Conservation (phyloP, 2,113 vertebrate species). For the Neofelis nebulosa region DNA sequence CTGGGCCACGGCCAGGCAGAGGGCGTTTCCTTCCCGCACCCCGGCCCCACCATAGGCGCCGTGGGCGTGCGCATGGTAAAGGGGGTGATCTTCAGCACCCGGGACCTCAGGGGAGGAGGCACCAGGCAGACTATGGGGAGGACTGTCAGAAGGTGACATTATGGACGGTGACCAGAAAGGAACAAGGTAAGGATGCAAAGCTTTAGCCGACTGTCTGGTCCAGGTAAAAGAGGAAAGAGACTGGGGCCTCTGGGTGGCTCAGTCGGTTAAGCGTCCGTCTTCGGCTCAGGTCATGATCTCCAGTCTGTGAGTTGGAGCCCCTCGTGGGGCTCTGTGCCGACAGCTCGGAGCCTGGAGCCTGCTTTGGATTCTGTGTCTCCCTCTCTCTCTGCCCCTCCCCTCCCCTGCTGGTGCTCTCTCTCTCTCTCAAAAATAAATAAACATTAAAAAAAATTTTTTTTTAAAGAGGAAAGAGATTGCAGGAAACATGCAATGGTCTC, state of each 20-base stretch:
- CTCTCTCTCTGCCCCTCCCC: too few relatives aligned
- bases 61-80: not conserved
- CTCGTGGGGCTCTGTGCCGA: accelerated
- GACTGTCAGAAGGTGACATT: not conserved
- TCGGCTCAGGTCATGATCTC: too few relatives aligned
- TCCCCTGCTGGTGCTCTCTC: too few relatives aligned
- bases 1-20: not conserved
- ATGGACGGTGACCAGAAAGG: not conserved
- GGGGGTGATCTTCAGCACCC: not conserved
- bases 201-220: not conserved
- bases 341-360: too few relatives aligned
- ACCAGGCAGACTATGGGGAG: not conserved
- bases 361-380: too few relatives aligned
- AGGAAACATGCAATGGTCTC: not conserved
- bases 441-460: too few relatives aligned
- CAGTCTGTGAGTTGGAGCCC: accelerated
- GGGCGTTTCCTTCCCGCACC: not conserved
- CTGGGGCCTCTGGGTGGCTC: too few relatives aligned
- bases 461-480: not conserved
- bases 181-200: not conserved
- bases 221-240: too few relatives aligned
- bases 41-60: not conserved
- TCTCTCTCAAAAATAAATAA: too few relatives aligned
- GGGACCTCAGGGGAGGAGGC: not conserved
- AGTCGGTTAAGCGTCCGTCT: too few relatives aligned